Percentiles rank a stretch among this genome's conserved stretches.
phyloP scores from a whole-genome alignment of 2,797 vertebrate genomes.

The Margarornis squamiger region DNA sequence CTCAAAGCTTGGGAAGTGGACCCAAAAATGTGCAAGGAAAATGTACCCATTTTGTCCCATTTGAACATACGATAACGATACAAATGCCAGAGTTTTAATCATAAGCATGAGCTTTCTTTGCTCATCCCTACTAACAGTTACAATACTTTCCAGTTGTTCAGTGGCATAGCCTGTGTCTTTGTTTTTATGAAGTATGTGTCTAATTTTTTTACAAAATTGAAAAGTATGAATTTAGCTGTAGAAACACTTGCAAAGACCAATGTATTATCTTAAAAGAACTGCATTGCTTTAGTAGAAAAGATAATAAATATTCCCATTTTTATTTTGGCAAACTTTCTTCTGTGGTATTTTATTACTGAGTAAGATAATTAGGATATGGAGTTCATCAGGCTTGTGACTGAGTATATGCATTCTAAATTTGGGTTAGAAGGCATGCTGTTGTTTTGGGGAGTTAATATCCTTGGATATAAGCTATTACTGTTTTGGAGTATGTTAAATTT shows the following conservation, averaged over 20 bases:
- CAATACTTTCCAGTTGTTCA: constrained; percentile 7
- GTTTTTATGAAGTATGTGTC: constrained; percentile 64
- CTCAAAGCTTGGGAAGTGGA: constrained; percentile 39
- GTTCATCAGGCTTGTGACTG: not conserved
- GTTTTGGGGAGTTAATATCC: not conserved
- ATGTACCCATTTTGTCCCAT: not conserved
- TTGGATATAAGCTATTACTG: not conserved
- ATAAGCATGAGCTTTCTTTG: constrained; percentile 62
- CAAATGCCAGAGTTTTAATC: constrained; percentile 46
- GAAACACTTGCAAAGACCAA: constrained; percentile 58
- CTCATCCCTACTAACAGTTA: constrained; percentile 58
- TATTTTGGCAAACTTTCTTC: constrained; percentile 74
- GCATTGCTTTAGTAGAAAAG: constrained; percentile 69
- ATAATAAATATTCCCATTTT: constrained; percentile 75
- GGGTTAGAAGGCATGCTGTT: not conserved
- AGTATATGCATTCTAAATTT: not conserved
- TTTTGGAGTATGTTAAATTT: not conserved
- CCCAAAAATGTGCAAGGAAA: constrained; percentile 48
- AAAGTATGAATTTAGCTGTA: constrained; percentile 55
- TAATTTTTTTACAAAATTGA: constrained; percentile 64
- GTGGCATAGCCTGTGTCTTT: constrained; percentile 38
- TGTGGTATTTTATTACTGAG: constrained; percentile 50
- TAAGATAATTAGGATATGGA: not conserved
- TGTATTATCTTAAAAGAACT: constrained; percentile 61
- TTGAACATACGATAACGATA: constrained; percentile 34